Evolutionary conservation across 2,113 vertebrate species (phyloP), one percentile per base, ranked within the genome.

Genomic region (Trogon surrucura): DNA sequence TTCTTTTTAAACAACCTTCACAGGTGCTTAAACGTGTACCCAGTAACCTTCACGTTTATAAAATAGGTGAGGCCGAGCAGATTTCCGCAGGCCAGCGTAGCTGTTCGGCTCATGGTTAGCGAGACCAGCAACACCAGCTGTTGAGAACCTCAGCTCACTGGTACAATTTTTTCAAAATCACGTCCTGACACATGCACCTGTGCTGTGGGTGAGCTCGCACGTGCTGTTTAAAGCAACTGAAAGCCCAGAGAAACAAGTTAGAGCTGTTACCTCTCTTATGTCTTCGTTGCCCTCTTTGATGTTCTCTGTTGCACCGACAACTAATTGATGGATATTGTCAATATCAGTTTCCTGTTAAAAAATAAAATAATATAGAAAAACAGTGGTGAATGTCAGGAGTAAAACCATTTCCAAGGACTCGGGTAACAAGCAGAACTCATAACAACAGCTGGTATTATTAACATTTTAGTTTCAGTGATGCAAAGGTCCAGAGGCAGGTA

Each of bases 251-350:
- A 64, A 88, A 91, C 6, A 25, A 36, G 25, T 56, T 64, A 0
- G 16, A 47, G 48, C 44, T 11, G 8, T 95, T 97, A 99, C 99
- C 99, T 99, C 99, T 97, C 99, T 96, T 85, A 99, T 99, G 79
- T 99, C 99, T 94, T 99, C 99, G 3, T 99, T 99, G 85, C 99
- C 99, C 97, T 99, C 99, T 97, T 99, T 99, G 91, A 99, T 99
- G 13, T 99, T 99, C 95, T 99, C 99, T 3, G 99, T 99, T 22
- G 99, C 98, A 30, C 99, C 99, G 8, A 99, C 99, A 4, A 99
- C 99, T 36, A 99, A 94, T 73, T 99, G 98, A 96, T 99, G 99
- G 75, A 99, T 99, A 81, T 83, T 99, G 93, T 99, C 99, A 36
- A 99, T 99, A 80, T 99, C 99, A 0, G 98, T 97, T 96, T 99